A percentile compares a stretch with the other conserved stretches of the same genome.
Evolutionary conservation across 2,797 vertebrate genomes (phyloP).

Genomic region (Crossoptilon crossoptilon): DNA sequence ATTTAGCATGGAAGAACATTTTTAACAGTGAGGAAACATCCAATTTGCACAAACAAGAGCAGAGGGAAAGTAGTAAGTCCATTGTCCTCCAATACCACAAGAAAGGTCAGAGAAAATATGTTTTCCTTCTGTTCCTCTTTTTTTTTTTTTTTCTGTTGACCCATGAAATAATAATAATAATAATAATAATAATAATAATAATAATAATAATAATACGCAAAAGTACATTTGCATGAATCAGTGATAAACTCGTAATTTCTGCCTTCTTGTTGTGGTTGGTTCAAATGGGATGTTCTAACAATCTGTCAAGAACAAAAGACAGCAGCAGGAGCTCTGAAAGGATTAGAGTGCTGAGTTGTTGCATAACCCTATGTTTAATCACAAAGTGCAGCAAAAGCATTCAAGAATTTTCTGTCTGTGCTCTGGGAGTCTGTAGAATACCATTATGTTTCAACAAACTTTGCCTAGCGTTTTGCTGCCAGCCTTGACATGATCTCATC

Average conservation of each 20-base stretch:
- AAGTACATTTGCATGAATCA: not conserved
- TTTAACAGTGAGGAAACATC: not conserved
- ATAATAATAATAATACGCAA: not conserved
- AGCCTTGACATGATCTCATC: not conserved
- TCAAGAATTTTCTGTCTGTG: not conserved
- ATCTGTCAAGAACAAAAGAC: not conserved
- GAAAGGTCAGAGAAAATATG: not conserved
- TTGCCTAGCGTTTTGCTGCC: not conserved
- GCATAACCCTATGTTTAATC: not conserved
- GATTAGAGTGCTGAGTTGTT: not conserved
- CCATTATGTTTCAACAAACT: not conserved
- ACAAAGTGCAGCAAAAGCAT: not conserved
- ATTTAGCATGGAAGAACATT: not conserved
- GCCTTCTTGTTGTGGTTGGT: not conserved
- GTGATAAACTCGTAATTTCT: not conserved
- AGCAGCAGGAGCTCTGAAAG: not conserved
- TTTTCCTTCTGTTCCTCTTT: not conserved
- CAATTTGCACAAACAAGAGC: not conserved
- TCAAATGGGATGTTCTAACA: not conserved
- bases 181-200: not conserved
- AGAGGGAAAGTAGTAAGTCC: not conserved
- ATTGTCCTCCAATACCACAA: not conserved
- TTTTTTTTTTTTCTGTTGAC: not conserved
- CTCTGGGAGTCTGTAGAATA: not conserved
- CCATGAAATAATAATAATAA: not conserved